Percentiles rank a stretch among this genome's conserved stretches.
These are phyloP conservation scores for Coleophora deauratella DNA, from an alignment of 2,888 invertebrate genomes.

Conservation along the genomic window DNA sequence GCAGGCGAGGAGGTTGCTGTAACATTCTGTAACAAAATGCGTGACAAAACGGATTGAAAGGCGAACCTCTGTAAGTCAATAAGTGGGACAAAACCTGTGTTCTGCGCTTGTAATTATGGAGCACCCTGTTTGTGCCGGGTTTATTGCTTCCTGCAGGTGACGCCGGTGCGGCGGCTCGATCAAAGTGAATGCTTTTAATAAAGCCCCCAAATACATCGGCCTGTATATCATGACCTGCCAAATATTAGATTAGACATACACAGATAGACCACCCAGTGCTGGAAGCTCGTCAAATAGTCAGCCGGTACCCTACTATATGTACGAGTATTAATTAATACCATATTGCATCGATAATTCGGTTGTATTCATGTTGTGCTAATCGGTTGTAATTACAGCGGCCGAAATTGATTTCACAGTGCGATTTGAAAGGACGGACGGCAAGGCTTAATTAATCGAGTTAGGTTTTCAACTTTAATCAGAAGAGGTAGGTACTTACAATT, in stretches of 20 bases:
- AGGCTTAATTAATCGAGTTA: too few relatives aligned
- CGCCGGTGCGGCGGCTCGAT: slow-evolving; percentile 51
- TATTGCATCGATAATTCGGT: slow-evolving; percentile 20
- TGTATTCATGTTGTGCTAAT: slow-evolving; percentile 6
- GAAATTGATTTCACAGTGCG: not conserved
- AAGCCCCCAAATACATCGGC: slow-evolving; percentile 37
- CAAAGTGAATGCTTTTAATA: slow-evolving; percentile 69
- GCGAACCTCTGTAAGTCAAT: slow-evolving; percentile 54
- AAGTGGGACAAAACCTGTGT: slow-evolving; percentile 40
- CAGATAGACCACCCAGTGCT: slow-evolving; percentile 10
- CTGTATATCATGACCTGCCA: slow-evolving; percentile 12
- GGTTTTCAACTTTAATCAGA: too few relatives aligned
- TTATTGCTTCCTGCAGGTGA: slow-evolving; percentile 67
- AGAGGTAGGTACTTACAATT: too few relatives aligned
- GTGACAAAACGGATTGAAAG: slow-evolving; percentile 47
- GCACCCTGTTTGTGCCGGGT: slow-evolving; percentile 38
- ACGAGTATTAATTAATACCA: slow-evolving; percentile 17
- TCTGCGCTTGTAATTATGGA: slow-evolving; percentile 47
- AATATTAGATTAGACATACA: slow-evolving; percentile 5
- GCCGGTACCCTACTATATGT: slow-evolving; percentile 19
- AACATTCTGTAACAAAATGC: too few relatives aligned
- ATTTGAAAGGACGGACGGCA: not conserved
- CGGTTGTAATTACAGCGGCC: slow-evolving; percentile 8
- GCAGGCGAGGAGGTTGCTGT: too few relatives aligned
- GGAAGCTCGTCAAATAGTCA: slow-evolving; percentile 19